A percentile compares a stretch with the other conserved stretches of the same genome.
These are phyloP conservation scores for Philereme vetulata DNA, from an alignment of 2,888 invertebrate species.

Conservation along the genomic window DNA sequence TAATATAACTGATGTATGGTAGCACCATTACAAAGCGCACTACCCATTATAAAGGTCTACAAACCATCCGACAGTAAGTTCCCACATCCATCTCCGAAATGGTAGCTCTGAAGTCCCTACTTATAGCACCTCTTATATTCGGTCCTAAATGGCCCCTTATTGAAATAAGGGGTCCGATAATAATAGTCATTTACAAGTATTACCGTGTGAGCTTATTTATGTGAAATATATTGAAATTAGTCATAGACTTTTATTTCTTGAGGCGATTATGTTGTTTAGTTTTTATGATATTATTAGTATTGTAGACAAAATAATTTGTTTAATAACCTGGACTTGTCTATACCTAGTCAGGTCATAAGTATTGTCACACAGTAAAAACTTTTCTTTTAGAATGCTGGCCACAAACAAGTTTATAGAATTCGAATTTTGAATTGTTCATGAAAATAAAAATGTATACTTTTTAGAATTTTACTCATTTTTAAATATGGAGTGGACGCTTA, in stretches of 20 bases:
- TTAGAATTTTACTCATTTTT: too few relatives aligned
- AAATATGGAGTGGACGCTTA: too few relatives aligned
- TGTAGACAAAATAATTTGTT: too few relatives aligned
- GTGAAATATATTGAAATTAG: conserved; percentile 19
- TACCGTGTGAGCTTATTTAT: conserved; percentile 17
- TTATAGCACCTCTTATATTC: conserved; percentile 8
- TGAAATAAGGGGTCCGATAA: conserved; percentile 19
- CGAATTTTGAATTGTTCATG: too few relatives aligned
- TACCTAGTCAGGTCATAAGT: too few relatives aligned
- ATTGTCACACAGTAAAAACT: too few relatives aligned
- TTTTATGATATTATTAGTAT: not conserved
- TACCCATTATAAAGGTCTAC: too few relatives aligned
- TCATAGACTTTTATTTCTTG: conserved; percentile 8
- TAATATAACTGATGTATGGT: too few relatives aligned
- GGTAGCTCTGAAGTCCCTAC: not conserved
- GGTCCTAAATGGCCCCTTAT: conserved; percentile 14
- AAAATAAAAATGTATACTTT: too few relatives aligned
- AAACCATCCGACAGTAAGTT: not conserved
- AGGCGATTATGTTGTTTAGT: conserved; percentile 10
- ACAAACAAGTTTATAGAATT: too few relatives aligned
- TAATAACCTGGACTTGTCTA: too few relatives aligned
- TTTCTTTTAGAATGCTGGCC: too few relatives aligned
- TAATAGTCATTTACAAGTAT: conserved; percentile 25
- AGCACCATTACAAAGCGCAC: not conserved
- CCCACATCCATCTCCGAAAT: conserved; percentile 9